Conservation (phyloP, 2,113 vertebrate species). For the Cyanoderma ruficeps region DNA sequence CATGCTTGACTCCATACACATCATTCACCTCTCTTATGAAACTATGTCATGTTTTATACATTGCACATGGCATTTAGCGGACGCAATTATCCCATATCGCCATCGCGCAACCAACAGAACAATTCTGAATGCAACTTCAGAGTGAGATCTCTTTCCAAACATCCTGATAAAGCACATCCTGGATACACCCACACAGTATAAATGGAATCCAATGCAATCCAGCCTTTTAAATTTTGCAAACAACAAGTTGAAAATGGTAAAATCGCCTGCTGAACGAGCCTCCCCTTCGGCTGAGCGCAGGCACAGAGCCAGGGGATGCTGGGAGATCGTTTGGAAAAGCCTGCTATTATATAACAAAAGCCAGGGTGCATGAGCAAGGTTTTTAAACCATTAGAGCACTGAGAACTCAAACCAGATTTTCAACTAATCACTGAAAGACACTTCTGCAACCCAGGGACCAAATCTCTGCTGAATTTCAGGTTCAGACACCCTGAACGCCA, state of each 20-base stretch:
- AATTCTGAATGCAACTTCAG: conserved; percentile 29
- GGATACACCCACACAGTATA: conserved; percentile 42
- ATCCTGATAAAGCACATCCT: conserved; percentile 54
- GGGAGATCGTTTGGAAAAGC: conserved; percentile 25
- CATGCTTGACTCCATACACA: not conserved
- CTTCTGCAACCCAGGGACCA: not conserved
- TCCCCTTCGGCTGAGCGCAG: not conserved
- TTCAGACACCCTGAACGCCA: not conserved
- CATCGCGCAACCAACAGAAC: not conserved
- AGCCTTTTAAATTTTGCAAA: conserved; percentile 27
- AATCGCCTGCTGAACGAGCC: not conserved
- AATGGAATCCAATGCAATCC: conserved; percentile 33
- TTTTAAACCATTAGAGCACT: conserved; percentile 39
- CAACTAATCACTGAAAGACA: conserved; percentile 25
- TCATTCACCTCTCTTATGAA: not conserved
- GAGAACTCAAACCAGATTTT: conserved; percentile 64
- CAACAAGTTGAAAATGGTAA: conserved; percentile 8
- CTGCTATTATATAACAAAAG: conserved; percentile 44
- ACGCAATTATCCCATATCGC: not conserved
- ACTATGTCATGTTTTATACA: not conserved
- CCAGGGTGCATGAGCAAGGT: conserved; percentile 16
- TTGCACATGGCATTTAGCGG: not conserved
- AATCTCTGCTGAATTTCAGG: not conserved
- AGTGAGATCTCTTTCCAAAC: conserved; percentile 45
- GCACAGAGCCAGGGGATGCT: conserved; percentile 33